Percentiles rank a stretch among this genome's conserved stretches.
These are phyloP conservation scores for Danio aesculapii DNA, from an alignment of 2,797 vertebrate genomes.

Conservation along the genomic window DNA sequence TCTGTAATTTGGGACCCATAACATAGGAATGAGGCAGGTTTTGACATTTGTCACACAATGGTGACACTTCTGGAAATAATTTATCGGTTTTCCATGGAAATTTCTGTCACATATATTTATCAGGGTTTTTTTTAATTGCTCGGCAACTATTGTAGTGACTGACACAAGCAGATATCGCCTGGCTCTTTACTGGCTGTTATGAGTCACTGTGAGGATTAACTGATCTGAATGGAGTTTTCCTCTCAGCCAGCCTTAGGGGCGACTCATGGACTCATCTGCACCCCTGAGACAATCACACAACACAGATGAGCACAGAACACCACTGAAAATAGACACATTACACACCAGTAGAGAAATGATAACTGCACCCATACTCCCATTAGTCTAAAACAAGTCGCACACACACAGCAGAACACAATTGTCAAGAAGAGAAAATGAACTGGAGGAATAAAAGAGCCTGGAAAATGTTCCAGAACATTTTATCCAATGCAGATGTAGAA, in stretches of 20 bases:
- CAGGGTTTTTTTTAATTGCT: too few relatives aligned
- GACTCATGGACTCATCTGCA: constrained; percentile 29
- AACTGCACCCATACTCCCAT: constrained; percentile 53
- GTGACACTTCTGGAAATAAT: too few relatives aligned
- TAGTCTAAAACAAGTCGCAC: constrained; percentile 44
- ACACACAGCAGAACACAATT: neutral
- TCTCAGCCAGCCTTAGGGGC: neutral
- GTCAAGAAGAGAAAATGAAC: constrained; percentile 3
- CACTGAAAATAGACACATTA: constrained; percentile 72
- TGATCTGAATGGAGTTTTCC: constrained; percentile 10
- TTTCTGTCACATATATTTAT: too few relatives aligned
- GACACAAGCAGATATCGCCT: too few relatives aligned
- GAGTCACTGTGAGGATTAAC: constrained; percentile 9
- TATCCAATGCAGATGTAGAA: constrained; percentile 40
- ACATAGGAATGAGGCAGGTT: too few relatives aligned
- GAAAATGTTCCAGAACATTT: constrained; percentile 12
- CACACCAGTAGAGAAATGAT: constrained; percentile 67
- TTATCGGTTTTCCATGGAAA: too few relatives aligned
- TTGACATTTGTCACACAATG: too few relatives aligned
- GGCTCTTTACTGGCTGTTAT: too few relatives aligned
- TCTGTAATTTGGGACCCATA: too few relatives aligned
- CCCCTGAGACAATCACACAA: constrained; percentile 34
- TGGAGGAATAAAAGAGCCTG: neutral
- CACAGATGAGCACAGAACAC: constrained; percentile 34
- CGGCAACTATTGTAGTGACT: too few relatives aligned